These are phyloP conservation scores for Halesus radiatus DNA, from an alignment of 1,140 invertebrate genomes.

Conservation along the genomic window DNA sequence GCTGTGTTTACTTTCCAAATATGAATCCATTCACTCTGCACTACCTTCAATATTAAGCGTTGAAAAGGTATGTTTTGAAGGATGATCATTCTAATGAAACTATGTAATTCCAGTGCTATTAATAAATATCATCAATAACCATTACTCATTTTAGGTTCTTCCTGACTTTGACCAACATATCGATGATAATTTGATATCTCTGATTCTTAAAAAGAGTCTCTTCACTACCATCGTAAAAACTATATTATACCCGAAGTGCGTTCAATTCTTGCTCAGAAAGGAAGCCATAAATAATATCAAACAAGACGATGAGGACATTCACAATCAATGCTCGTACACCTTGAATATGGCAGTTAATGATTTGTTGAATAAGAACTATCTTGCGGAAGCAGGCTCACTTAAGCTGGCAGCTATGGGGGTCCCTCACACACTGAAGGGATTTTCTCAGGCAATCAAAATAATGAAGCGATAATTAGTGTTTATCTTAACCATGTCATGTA, in stretches of 20 bases:
- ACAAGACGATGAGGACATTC: neutral
- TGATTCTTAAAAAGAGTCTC: conserved; percentile 49
- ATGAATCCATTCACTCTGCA: conserved; percentile 21
- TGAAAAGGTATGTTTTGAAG: conserved; percentile 5
- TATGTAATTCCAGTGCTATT: neutral
- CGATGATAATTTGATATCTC: conserved; percentile 41
- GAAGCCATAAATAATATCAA: neutral
- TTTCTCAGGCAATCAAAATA: conserved; percentile 42
- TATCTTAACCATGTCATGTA: neutral
- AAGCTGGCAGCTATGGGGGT: conserved; percentile 46
- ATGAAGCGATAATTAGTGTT: neutral
- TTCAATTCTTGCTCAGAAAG: conserved; percentile 47
- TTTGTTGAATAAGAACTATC: conserved; percentile 44
- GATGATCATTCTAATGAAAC: neutral
- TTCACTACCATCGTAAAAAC: conserved; percentile 46
- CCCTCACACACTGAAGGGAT: conserved; percentile 43
- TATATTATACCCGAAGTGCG: conserved; percentile 46
- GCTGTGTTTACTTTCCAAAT: conserved; percentile 32
- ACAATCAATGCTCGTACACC: conserved; percentile 35
- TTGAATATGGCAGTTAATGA: conserved; percentile 46
- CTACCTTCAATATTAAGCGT: conserved; percentile 18
- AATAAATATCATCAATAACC: neutral
- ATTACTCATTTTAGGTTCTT: conserved; percentile 44
- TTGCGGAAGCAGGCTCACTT: conserved; percentile 50
- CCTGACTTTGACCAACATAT: conserved; percentile 31